Evolutionary conservation across 2,888 invertebrate genomes (phyloP).

Genomic region (Busseola fusca): DNA sequence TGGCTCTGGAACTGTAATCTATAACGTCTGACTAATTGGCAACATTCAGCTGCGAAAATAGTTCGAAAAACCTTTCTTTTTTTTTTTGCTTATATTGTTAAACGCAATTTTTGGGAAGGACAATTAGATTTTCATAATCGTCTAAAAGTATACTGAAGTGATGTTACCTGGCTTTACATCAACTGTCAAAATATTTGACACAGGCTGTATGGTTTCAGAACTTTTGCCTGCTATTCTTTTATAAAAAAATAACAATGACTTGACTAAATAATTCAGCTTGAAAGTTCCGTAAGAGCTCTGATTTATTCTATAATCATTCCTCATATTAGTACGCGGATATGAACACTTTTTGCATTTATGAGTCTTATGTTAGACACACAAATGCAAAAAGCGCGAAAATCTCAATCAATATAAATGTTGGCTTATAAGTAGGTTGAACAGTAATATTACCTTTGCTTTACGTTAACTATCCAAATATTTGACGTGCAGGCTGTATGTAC

Average conservation of each 20-base stretch:
- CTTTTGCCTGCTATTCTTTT: not conserved
- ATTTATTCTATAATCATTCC: slow-evolving; percentile 63
- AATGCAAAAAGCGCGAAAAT: no score
- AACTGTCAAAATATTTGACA: not conserved
- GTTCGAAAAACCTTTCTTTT: not conserved
- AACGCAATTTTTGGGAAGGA: not conserved
- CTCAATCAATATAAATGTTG: not conserved
- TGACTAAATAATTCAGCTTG: slow-evolving; percentile 53
- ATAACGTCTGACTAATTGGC: slow-evolving; percentile 29
- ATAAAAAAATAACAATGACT: not conserved
- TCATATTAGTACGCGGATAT: slow-evolving; percentile 57
- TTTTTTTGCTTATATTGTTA: not conserved
- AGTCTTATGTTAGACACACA: not conserved
- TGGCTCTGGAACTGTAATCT: slow-evolving; percentile 2
- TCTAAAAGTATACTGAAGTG: not conserved
- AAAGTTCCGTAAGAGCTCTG: slow-evolving; percentile 55
- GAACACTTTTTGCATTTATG: slow-evolving; percentile 51
- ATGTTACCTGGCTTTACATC: not conserved
- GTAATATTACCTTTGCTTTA: not conserved
- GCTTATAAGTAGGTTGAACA: not conserved
- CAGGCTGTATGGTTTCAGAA: not conserved
- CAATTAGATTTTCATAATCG: not conserved
- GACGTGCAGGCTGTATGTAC: not conserved
- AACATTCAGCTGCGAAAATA: slow-evolving; percentile 10
- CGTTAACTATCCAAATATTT: not conserved